phyloP scores from a whole-genome alignment of 2,797 vertebrate genomes.

The Manis crassicaudata region DNA sequence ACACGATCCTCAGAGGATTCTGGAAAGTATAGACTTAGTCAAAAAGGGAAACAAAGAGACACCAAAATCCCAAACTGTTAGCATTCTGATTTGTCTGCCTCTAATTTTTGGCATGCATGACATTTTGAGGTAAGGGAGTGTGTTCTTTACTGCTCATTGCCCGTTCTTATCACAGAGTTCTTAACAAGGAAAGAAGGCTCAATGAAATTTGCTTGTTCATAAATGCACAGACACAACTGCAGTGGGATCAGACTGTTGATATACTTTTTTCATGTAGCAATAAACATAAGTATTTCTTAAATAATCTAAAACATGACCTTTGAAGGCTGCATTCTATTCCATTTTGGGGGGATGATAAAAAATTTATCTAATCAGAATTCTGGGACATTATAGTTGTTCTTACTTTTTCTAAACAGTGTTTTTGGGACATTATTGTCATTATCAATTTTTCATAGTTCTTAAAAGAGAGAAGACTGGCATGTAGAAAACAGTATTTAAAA shows the following conservation, averaged over 20 bases:
- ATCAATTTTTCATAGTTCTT: neutral
- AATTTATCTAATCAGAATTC: neutral
- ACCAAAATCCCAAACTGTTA: neutral
- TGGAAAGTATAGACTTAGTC: neutral
- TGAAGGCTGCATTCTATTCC: neutral
- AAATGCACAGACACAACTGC: neutral
- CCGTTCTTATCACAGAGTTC: neutral
- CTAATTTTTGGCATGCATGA: neutral
- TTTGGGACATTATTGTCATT: neutral
- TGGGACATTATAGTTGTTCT: neutral
- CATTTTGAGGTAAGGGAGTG: neutral
- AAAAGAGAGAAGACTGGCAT: neutral
- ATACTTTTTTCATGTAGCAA: neutral
- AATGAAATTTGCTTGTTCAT: neutral
- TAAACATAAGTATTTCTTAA: neutral
- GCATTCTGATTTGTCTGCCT: neutral
- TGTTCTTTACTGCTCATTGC: neutral
- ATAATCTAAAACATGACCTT: neutral
- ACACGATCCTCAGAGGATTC: neutral
- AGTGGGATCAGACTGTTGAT: neutral
- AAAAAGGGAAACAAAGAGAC: neutral
- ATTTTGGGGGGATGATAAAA: neutral
- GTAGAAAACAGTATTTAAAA: neutral
- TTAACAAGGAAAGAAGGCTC: neutral
- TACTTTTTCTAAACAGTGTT: neutral